Conservation (phyloP, 2,888 invertebrate genomes). For the Pimpla rufipes region DNA sequence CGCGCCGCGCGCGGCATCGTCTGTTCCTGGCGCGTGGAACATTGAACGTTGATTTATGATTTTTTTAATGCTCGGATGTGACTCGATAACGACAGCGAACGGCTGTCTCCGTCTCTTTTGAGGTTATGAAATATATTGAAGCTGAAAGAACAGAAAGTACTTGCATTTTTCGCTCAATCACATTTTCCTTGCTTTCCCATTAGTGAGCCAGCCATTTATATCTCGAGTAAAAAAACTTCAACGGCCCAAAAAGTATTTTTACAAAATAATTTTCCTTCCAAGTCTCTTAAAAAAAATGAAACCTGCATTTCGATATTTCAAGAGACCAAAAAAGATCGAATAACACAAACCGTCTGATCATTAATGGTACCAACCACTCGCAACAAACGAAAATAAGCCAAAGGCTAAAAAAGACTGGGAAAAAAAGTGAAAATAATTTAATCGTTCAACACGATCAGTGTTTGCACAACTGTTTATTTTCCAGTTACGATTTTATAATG, state of each 20-base stretch:
- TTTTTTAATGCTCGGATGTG: slow-evolving; percentile 4
- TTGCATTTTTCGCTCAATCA: neutral
- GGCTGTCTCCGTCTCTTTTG: neutral
- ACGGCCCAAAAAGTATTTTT: too few relatives aligned
- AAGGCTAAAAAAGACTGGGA: neutral
- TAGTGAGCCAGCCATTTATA: neutral
- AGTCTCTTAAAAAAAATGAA: too few relatives aligned
- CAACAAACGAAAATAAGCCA: neutral
- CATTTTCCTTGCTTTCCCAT: neutral
- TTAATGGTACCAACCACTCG: too few relatives aligned
- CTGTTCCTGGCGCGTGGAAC: neutral
- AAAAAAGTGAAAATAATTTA: too few relatives aligned
- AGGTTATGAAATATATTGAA: neutral
- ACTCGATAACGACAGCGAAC: neutral
- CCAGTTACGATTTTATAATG: too few relatives aligned
- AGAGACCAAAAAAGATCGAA: too few relatives aligned
- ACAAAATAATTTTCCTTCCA: too few relatives aligned
- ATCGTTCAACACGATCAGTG: too few relatives aligned
- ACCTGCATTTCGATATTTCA: neutral
- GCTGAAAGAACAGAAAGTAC: neutral
- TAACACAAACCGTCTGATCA: too few relatives aligned
- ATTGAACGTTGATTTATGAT: slow-evolving; percentile 28
- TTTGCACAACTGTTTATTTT: too few relatives aligned
- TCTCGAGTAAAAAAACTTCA: too few relatives aligned
- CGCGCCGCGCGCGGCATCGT: neutral